phyloP scores from a whole-genome alignment of 2,888 invertebrate species.

The Cephus nigrinus region DNA sequence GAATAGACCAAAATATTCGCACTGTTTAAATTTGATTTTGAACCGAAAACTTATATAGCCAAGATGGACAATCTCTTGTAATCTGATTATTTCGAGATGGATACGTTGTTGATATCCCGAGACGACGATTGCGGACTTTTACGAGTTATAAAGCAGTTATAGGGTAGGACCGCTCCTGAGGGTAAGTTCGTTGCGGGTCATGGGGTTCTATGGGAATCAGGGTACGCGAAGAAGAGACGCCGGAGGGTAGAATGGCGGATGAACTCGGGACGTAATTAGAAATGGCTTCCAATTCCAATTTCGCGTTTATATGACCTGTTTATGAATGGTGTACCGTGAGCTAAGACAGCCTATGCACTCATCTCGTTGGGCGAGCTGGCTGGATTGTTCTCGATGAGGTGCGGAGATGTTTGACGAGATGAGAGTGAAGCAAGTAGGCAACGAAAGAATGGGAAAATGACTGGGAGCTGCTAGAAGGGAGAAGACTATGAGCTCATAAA shows the following conservation, averaged over 20 bases:
- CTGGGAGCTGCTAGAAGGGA: background rate
- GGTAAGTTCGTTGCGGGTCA: background rate
- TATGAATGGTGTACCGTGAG: conserved; percentile 21
- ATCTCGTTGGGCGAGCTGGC: background rate
- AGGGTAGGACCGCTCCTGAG: background rate
- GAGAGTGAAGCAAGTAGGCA: background rate
- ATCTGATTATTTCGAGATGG: background rate
- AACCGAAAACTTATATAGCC: background rate
- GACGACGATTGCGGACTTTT: conserved; percentile 1
- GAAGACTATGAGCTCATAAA: conserved; percentile 41
- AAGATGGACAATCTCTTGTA: background rate
- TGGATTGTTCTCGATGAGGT: background rate
- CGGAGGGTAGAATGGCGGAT: background rate
- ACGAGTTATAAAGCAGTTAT: conserved; percentile 9
- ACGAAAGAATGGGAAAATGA: conserved; percentile 5
- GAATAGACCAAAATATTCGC: background rate
- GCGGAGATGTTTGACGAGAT: conserved; percentile 21
- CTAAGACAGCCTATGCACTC: background rate
- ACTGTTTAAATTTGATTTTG: background rate
- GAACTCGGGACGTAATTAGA: conserved; percentile 4
- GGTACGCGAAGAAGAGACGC: background rate
- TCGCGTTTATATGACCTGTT: conserved; percentile 21
- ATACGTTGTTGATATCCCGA: background rate
- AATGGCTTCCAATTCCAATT: conserved; percentile 12
- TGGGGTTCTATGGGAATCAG: background rate